phyloP scores from a whole-genome alignment of 2,797 vertebrate genomes.

The Chelidonichthys spinosus region DNA sequence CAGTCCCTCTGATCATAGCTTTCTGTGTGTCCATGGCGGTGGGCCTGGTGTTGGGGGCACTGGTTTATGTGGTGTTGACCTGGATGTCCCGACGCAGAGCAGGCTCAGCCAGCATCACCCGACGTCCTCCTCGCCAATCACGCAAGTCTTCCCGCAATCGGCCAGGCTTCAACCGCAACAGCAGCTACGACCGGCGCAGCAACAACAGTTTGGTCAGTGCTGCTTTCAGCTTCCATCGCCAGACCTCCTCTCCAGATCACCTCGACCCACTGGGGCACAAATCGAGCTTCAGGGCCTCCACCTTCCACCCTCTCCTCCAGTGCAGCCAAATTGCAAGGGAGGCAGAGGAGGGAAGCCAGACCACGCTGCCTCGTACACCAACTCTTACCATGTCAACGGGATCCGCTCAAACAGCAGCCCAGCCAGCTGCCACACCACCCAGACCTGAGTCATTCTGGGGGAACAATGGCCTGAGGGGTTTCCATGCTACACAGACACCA shows the following conservation, averaged over 20 bases:
- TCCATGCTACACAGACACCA: conserved; percentile 87
- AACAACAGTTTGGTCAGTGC: conserved; percentile 93
- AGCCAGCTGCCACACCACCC: conserved; percentile 70
- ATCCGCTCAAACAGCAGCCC: conserved; percentile 66
- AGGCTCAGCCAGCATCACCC: conserved; percentile 92
- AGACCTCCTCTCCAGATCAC: conserved; percentile 89
- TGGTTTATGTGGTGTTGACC: conserved; percentile 89
- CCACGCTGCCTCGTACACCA: conserved; percentile 87
- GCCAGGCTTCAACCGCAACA: conserved; percentile 92
- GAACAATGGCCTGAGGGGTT: conserved; percentile 84
- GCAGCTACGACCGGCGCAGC: conserved; percentile 89
- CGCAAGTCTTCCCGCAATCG: conserved; percentile 80
- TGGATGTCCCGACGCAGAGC: conserved; percentile 92
- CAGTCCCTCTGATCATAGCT: conserved; percentile 91
- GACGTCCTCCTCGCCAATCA: conserved; percentile 81
- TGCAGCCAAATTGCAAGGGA: conserved; percentile 92
- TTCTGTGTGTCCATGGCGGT: conserved; percentile 94
- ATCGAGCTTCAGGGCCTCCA: conserved; percentile 94
- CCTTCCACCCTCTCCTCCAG: conserved; percentile 96
- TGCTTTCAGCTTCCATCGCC: conserved; percentile 94
- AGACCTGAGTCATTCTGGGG: conserved; percentile 93
- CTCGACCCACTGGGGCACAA: conserved; percentile 91
- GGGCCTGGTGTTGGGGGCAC: conserved; percentile 90
- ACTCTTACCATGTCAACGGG: conserved; percentile 74
- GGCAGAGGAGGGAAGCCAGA: conserved; percentile 89